Conservation (phyloP, 2,797 vertebrate species). For the Molothrus aeneus region DNA sequence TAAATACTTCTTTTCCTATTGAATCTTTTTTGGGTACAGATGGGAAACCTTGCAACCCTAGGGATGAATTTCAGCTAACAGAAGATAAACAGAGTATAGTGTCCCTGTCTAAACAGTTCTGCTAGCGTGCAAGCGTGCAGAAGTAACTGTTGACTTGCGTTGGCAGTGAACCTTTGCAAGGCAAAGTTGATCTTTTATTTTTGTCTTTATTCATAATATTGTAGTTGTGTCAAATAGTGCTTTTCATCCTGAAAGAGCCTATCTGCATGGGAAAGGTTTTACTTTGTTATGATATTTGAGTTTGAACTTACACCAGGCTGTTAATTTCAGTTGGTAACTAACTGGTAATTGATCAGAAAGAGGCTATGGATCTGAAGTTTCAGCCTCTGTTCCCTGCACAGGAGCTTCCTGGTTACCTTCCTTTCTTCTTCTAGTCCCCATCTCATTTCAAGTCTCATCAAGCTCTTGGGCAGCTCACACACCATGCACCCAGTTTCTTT, state of each 20-base stretch:
- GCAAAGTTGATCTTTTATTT: neutral
- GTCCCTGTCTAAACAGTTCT: neutral
- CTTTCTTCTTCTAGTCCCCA: neutral
- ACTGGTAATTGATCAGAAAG: neutral
- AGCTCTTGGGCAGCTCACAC: neutral
- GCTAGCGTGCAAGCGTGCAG: rapidly evolving
- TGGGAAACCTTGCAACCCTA: neutral
- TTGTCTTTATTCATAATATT: neutral
- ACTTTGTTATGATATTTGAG: neutral
- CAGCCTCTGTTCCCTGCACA: neutral
- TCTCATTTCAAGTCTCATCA: neutral
- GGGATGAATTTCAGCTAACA: neutral
- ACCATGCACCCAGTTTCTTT: neutral
- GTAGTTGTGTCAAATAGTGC: neutral
- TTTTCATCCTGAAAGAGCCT: neutral
- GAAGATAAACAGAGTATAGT: neutral
- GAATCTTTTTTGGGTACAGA: neutral
- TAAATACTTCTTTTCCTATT: neutral
- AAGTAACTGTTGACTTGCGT: neutral
- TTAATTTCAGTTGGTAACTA: neutral
- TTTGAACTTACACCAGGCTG: neutral
- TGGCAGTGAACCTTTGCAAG: neutral
- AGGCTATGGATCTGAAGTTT: neutral
- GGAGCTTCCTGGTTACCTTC: neutral
- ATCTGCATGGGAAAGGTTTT: neutral